Conservation (phyloP, 1,140 invertebrate genomes). For the Oryctes rhinoceros region DNA sequence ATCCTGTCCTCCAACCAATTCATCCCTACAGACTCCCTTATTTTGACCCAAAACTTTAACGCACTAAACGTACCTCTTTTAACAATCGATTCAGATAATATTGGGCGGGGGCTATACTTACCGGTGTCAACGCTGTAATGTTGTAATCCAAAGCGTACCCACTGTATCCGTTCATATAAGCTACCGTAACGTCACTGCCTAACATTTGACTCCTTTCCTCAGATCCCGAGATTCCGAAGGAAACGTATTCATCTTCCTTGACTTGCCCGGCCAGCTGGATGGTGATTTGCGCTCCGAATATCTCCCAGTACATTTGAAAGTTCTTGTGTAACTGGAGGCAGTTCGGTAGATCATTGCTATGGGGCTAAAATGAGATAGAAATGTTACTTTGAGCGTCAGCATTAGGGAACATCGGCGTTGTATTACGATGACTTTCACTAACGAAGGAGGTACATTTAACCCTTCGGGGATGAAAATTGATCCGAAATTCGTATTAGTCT, state of each 20-base stretch:
- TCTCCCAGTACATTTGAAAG: slow-evolving; percentile 87
- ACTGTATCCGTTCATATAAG: slow-evolving; percentile 75
- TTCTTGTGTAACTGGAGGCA: slow-evolving; percentile 86
- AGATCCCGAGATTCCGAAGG: slow-evolving; percentile 86
- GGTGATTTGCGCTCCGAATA: slow-evolving; percentile 88
- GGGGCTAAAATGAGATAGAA: slow-evolving; percentile 57
- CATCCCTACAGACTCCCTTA: slow-evolving; percentile 86
- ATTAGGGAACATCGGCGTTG: neutral
- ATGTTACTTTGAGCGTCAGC: neutral
- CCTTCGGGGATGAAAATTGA: slow-evolving; percentile 81
- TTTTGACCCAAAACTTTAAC: slow-evolving; percentile 84
- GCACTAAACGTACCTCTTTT: slow-evolving; percentile 67
- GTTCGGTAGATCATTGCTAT: slow-evolving; percentile 75
- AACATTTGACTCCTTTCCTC: slow-evolving; percentile 78
- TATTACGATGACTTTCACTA: slow-evolving; percentile 68
- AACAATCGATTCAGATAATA: neutral
- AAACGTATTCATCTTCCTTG: slow-evolving; percentile 83
- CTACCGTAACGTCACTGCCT: slow-evolving; percentile 84
- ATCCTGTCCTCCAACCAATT: slow-evolving; percentile 77
- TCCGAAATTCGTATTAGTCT: slow-evolving; percentile 76
- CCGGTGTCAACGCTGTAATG: slow-evolving; percentile 82
- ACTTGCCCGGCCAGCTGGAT: slow-evolving; percentile 84
- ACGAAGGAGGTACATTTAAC: slow-evolving; percentile 85
- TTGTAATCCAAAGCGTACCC: slow-evolving; percentile 85
- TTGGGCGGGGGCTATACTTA: slow-evolving; percentile 60